Conservation (phyloP, 2,113 vertebrate species). For the Scytalopus superciliaris region DNA sequence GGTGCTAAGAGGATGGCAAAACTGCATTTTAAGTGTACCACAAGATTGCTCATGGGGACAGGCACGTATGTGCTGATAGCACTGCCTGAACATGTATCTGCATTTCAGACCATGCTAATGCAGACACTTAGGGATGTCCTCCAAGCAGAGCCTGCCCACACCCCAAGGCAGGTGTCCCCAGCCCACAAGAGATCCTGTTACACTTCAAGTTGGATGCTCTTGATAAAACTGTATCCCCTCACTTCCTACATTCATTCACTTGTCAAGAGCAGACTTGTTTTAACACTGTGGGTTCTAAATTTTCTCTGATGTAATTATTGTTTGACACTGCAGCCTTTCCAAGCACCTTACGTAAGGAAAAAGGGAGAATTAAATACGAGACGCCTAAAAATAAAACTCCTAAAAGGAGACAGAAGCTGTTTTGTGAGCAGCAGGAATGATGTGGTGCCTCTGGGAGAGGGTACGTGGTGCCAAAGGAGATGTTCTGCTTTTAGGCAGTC, state of each 20-base stretch:
- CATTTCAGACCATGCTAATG: background rate
- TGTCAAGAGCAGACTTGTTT: constrained; percentile 46
- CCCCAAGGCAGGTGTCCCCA: background rate
- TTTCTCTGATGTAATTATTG: constrained; percentile 64
- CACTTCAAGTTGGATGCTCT: background rate
- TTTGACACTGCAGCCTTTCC: constrained; percentile 59
- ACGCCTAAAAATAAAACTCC: constrained; percentile 58
- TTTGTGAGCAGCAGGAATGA: constrained; percentile 29
- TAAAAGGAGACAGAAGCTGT: constrained; percentile 46
- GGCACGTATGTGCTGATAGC: background rate
- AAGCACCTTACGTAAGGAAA: constrained; percentile 43
- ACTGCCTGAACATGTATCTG: background rate
- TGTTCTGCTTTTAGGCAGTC: constrained; percentile 59
- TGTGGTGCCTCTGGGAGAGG: constrained; percentile 39
- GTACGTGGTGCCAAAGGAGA: constrained; percentile 28
- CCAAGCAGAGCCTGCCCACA: background rate
- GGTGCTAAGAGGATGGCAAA: background rate
- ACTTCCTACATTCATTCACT: constrained; percentile 34
- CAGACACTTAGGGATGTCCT: background rate
- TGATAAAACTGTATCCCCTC: background rate
- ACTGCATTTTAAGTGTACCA: background rate
- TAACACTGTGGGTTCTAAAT: constrained; percentile 39
- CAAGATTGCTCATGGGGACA: background rate
- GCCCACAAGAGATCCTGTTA: background rate
- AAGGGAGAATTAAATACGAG: constrained; percentile 46